Evolutionary conservation across 2,113 vertebrate genomes (phyloP), one percentile per base, ranked within the genome.

Genomic region (Pseudorhombus dupliciocellatus): DNA sequence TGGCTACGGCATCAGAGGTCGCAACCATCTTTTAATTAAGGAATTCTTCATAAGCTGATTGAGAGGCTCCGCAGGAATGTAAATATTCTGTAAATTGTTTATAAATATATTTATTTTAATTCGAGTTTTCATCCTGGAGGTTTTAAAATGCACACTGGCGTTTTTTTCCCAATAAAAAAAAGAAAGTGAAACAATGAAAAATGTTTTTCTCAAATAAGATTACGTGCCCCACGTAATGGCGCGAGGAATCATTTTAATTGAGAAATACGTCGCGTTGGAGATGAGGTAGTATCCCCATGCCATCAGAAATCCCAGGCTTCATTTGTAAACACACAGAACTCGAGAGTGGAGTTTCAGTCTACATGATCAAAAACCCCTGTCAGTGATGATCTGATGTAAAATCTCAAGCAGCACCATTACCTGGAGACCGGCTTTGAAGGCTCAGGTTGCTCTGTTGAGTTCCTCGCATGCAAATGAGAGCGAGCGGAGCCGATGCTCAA

Each of bases 21-120:
- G 92, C 93, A 20, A 93, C 93, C 8, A 88, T 92, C 20, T 93
- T 93, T 86, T 93, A 89, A 88, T 37, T 37, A 7, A 44, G 58
- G 30, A 11, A 30, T 1, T 34, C 5, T 56, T 16, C 0, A 25
- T 51, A 40, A 67, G 6, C 6, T 59, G 4, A 31, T 46, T 48
- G 5, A 66, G 9, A 26, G 73, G 51, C 51, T 61, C 5, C 15
- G 11, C 4, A 2, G 52, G 30, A 9, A 57, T 84, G 80, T 80
- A 78, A 73, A 83, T 48, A 74, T 65, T 37, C 56, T 48, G 60
- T n/a, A 66, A 16, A 4, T 16, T 44, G 7, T 16, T 20, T 55
- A 40, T 25, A 56, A 21, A 63, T 1, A n/a, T 78, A 70, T 12
- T 70, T 73, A 79, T 53, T 9, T 63, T 46, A 46, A 34, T 69